These are phyloP conservation scores for Thymelicus lineola DNA, from an alignment of 2,888 invertebrate species.

Conservation along the genomic window DNA sequence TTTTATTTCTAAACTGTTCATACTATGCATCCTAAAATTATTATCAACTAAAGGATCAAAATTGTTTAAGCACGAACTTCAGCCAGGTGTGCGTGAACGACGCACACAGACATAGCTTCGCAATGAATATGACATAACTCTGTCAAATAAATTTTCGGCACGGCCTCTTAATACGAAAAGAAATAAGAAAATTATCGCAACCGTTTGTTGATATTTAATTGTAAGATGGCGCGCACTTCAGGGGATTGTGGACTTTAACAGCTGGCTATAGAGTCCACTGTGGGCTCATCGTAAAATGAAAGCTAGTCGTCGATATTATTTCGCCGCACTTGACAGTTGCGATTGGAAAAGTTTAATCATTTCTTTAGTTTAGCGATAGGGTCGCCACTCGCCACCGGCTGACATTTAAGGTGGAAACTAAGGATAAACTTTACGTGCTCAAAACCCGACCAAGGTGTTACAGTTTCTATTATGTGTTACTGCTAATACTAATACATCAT, in stretches of 20 bases:
- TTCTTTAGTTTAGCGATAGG: constrained; percentile 24
- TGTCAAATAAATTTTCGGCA: too few species aligned
- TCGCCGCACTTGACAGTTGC: constrained; percentile 31
- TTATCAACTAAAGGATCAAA: too few species aligned
- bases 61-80: too few species aligned
- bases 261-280: background rate
- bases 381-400: constrained; percentile 4
- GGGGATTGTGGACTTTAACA: constrained; percentile 1
- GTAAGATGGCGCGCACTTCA: background rate
- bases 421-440: background rate
- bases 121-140: too few species aligned
- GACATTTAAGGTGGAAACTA: constrained; percentile 3
- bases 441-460: too few species aligned
- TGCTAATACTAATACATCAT: too few species aligned
- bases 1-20: too few species aligned
- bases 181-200: constrained; percentile 6
- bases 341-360: constrained; percentile 37
- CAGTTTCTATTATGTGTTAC: too few species aligned
- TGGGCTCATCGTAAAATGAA: background rate
- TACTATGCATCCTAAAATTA: too few species aligned
- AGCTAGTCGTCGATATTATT: constrained; percentile 27
- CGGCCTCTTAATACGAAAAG: background rate
- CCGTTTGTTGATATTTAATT: background rate
- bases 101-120: too few species aligned
- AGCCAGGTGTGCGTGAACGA: too few species aligned